phyloP scores from a whole-genome alignment of 2,888 invertebrate species.

The Thecophora atra region DNA sequence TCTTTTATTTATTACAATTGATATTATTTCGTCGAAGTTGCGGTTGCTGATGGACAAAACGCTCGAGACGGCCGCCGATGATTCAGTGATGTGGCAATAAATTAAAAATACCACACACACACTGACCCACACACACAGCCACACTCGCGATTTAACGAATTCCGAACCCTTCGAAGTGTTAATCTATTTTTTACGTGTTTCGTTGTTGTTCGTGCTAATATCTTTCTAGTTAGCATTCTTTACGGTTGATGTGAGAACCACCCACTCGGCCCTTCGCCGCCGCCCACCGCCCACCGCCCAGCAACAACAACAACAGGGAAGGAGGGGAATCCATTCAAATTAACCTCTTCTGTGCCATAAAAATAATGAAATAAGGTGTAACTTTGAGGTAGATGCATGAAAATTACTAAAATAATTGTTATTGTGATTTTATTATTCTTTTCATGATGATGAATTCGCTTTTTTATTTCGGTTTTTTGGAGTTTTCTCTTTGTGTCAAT shows the following conservation, averaged over 20 bases:
- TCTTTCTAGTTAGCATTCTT: neutral
- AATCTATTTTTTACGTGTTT: conserved; percentile 60
- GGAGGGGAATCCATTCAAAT: neutral
- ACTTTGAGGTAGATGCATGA: conserved; percentile 19
- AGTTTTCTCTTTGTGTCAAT: neutral
- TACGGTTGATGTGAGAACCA: too few relatives aligned
- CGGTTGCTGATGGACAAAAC: too few relatives aligned
- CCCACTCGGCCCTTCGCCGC: neutral
- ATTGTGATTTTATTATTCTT: conserved; percentile 51
- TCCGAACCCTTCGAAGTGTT: conserved; percentile 50
- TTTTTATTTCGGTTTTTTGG: too few relatives aligned
- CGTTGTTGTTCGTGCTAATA: neutral
- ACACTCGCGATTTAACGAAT: neutral
- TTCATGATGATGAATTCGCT: conserved; percentile 13
- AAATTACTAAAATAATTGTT: conserved; percentile 53
- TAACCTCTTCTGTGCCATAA: conserved; percentile 11
- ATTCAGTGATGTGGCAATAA: neutral
- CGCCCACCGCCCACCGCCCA: neutral
- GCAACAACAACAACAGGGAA: neutral
- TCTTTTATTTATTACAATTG: too few relatives aligned
- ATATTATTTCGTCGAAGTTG: too few relatives aligned
- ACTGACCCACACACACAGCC: neutral
- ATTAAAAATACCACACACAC: neutral
- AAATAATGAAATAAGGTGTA: neutral
- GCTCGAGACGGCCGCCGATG: neutral